Evolutionary conservation across 2,797 vertebrate genomes (phyloP).

Genomic region (Pempheris klunzingeri): DNA sequence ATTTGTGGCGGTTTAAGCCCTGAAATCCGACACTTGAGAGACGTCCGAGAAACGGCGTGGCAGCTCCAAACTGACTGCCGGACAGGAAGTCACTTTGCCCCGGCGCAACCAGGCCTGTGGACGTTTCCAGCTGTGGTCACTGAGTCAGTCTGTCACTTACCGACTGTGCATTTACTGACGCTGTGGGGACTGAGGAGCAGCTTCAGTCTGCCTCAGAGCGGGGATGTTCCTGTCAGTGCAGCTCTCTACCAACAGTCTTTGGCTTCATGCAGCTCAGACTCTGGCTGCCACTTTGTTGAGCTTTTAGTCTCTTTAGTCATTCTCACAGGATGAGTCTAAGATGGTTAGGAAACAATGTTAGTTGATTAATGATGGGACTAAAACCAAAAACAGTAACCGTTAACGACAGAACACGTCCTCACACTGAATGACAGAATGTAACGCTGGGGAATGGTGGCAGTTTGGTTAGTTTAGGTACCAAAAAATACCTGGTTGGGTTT

Average conservation of each 20-base stretch:
- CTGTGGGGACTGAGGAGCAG: neutral
- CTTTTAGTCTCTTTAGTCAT: too few species aligned
- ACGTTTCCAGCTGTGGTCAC: neutral
- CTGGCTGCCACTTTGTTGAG: neutral
- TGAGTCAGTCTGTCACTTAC: constrained; percentile 3
- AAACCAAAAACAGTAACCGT: too few species aligned
- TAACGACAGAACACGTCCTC: too few species aligned
- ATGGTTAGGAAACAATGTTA: too few species aligned
- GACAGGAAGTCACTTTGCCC: constrained; percentile 29
- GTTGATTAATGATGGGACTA: too few species aligned
- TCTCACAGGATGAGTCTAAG: too few species aligned
- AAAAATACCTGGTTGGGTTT: too few species aligned
- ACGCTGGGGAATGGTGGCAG: too few species aligned
- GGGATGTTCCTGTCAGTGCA: neutral
- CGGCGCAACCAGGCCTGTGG: neutral
- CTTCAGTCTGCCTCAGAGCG: neutral
- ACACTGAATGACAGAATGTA: too few species aligned
- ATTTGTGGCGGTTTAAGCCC: constrained; percentile 40
- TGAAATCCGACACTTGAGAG: constrained; percentile 41
- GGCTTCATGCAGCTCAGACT: neutral
- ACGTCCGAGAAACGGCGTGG: neutral
- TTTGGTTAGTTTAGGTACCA: too few species aligned
- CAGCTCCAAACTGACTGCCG: neutral
- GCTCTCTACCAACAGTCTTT: neutral
- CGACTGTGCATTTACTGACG: constrained; percentile 8